Evolutionary conservation across 2,888 invertebrate species (phyloP), one percentile per base, ranked within the genome.

Genomic region (Hartigia nigra): DNA sequence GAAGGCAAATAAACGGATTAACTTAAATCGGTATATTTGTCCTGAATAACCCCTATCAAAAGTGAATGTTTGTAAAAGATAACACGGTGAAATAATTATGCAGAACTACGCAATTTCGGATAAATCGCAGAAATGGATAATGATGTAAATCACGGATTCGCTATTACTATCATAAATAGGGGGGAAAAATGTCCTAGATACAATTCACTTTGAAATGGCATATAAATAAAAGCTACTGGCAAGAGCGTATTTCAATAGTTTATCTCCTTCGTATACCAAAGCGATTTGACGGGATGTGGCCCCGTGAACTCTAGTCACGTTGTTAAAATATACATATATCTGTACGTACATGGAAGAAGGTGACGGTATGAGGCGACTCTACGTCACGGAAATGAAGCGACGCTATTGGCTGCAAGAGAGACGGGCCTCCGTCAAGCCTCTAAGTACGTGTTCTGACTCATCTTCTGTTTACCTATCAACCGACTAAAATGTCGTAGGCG

Each of bases 381-480:
- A 86, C 88, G 87, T 89, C 88, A 88, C 79, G 74, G 75, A 75
- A 78, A 79, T 12, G 76, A 76, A 77, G 81, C 39, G 75, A 77
- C 76, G 75, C 78, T 81, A 89, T 89, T 89, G 89, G 89, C 75
- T 79, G 82, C 81, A 79, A 76, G 76, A 74, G 77, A 81, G 88
- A 84, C 89, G 86, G 83, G 89, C 89, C 89, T 81, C 87, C 86
- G 88, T 87, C 87, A 85, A 86, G 88, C 88, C 87, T 83, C 86
- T 86, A 78, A 82, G 79, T 81, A 81, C 81, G 79, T 81, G 80
- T 82, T 78, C 83, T 84, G 84, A 85, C 83, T 87, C 85, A 82
- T 78, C 78, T 77, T 81, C 74, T 81, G 80, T 82, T 84, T 84
- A 84, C 84, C 86, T 78, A 78, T 76, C 78, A 36, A 35, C 75